These are phyloP conservation scores for Dolichallabes microphthalmus DNA, from an alignment of 2,113 vertebrate genomes.

Conservation along the genomic window DNA sequence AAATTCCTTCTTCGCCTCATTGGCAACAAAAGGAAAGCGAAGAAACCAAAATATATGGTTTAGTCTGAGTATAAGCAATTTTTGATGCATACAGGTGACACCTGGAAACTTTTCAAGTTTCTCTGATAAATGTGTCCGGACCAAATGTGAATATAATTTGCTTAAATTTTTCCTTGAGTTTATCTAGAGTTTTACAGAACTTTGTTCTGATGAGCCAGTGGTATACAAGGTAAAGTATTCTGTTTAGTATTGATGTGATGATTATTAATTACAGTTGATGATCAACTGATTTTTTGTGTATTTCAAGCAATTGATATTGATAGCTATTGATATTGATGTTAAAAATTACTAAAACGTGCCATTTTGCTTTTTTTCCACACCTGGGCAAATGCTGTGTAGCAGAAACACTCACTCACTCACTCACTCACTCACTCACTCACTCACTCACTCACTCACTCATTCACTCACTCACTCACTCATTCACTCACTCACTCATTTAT, in stretches of 20 bases:
- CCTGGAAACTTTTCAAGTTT: not conserved
- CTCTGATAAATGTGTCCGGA: not conserved
- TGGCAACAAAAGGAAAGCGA: slow-evolving; percentile 10
- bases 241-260: not conserved
- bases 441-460: no score
- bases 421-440: no score
- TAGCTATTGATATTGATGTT: no score
- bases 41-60: not conserved
- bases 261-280: no score
- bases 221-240: not conserved
- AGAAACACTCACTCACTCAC: no score
- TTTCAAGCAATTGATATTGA: no score
- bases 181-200: not conserved
- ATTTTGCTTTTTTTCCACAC: no score
- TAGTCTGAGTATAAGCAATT: not conserved
- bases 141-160: not conserved
- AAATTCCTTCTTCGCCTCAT: slow-evolving; percentile 9
- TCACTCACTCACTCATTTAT: no score
- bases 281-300: no score
- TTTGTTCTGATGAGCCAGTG: not conserved
- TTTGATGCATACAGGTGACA: not conserved
- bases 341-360: no score
- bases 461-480: no score
- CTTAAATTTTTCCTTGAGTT: not conserved
- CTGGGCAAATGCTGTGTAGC: no score